Evolutionary conservation across 2,113 vertebrate species (phyloP), one percentile per base, ranked within the genome.

Genomic region (Anguilla rostrata): DNA sequence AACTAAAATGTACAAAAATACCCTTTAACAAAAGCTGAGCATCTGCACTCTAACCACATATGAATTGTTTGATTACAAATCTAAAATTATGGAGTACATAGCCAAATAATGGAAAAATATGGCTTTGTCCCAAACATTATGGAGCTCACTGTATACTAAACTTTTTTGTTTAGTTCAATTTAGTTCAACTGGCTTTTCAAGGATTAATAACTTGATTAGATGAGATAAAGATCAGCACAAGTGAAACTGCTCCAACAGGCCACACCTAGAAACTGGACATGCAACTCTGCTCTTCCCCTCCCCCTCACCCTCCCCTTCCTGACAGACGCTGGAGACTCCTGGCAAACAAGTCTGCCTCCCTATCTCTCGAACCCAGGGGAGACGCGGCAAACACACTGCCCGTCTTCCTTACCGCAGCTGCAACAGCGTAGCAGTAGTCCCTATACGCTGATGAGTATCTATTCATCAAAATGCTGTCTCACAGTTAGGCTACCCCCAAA

Each of bases 201-300:
- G 9, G 9, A 75, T 75, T 6, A 75, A 75, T 75, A 20, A n/a
- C 11, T 75, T 3, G 26, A 11, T 75, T 75, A 2, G n/a, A 12
- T n/a, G 3, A 29, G 11, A 34, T 9, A 75, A 34, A 1, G 71
- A 75, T 34, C n/a, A 66, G 60, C 29, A 40, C 15, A 40, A 39
- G 34, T 82, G 78, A 83, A 71, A 83, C 12, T 83, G 22, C 18
- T 15, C 46, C 1, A 56, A 79, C 40, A 85, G 86, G 87, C 91
- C 92, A 93, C 94, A 90, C 94, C 94, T 91, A 91, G 93, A 95
- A 94, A 95, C 93, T 90, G 29, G 63, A 88, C 71, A 89, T 80
- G 87, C 93, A 94, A 93, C 91, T 82, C 39, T 41, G 39, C 83
- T n/a, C 40, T 5, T 12, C 22, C 20, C 82, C 71, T 53, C 40